phyloP scores from a whole-genome alignment of 2,888 invertebrate genomes.

The Tetranychus piercei region DNA sequence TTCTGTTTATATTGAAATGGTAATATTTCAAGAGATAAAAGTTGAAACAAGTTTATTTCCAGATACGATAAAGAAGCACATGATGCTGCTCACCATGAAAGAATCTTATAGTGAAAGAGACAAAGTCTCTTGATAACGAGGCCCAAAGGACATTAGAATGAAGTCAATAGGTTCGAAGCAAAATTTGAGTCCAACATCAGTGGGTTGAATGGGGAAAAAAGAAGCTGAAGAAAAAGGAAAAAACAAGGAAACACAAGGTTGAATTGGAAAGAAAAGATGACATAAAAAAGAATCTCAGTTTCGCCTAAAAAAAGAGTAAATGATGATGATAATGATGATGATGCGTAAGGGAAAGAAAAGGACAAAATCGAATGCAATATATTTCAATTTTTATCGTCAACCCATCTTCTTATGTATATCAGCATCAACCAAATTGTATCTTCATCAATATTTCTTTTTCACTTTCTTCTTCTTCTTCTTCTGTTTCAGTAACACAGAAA shows the following conservation, averaged over 20 bases:
- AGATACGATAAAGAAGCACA: too few relatives aligned
- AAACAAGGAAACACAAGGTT: background rate
- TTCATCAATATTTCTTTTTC: background rate
- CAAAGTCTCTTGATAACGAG: background rate
- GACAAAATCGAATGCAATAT: background rate
- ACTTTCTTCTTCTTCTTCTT: background rate
- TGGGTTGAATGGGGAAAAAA: background rate
- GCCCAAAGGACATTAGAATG: background rate
- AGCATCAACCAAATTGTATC: background rate
- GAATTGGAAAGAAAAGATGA: too few relatives aligned
- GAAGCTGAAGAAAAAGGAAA: background rate
- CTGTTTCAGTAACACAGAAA: background rate
- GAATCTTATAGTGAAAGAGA: background rate
- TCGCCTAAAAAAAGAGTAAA: background rate
- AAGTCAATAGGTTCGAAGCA: background rate
- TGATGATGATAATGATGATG: background rate
- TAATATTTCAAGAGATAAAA: too few relatives aligned
- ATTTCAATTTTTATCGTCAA: background rate
- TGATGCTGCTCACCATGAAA: too few relatives aligned
- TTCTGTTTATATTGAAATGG: too few relatives aligned
- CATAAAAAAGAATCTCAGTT: too few relatives aligned
- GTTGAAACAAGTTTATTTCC: too few relatives aligned
- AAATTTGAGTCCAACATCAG: background rate
- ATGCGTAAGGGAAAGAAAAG: background rate
- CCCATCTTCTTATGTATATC: background rate